Conservation (phyloP, 2,888 invertebrate genomes). For the Cetonia aurata region DNA sequence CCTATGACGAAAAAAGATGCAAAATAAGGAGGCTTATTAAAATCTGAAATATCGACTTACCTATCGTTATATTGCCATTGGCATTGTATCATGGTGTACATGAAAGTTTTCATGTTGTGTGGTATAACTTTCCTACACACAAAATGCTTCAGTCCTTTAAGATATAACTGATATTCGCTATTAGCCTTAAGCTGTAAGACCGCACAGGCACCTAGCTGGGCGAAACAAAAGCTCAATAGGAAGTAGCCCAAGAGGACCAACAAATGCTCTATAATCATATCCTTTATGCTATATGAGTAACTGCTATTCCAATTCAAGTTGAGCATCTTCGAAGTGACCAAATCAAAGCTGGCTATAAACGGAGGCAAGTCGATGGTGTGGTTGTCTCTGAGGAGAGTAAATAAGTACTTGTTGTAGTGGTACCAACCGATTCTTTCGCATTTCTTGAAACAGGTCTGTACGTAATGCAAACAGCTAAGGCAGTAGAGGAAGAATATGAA, state of each 20-base stretch:
- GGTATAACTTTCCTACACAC: constrained; percentile 69
- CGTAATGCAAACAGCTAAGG: constrained; percentile 44
- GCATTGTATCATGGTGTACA: constrained; percentile 68
- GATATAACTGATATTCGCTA: constrained; percentile 65
- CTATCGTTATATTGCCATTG: constrained; percentile 70
- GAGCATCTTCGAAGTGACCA: constrained; percentile 25
- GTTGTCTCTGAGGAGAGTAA: not conserved
- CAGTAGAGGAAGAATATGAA: constrained; percentile 42
- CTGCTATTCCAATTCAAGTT: constrained; percentile 28
- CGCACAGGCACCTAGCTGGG: constrained; percentile 46
- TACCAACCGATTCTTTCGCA: constrained; percentile 48
- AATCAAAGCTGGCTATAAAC: constrained; percentile 33
- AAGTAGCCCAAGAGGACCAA: constrained; percentile 45
- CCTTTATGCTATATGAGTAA: constrained; percentile 32
- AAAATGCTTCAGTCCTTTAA: constrained; percentile 68
- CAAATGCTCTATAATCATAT: constrained; percentile 35
- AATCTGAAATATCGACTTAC: constrained; percentile 51
- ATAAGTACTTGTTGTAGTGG: constrained; percentile 33
- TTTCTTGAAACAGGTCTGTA: constrained; percentile 43
- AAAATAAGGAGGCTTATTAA: not conserved
- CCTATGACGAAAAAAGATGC: not conserved
- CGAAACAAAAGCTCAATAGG: constrained; percentile 46
- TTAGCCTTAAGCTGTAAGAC: constrained; percentile 40
- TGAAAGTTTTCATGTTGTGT: constrained; percentile 65
- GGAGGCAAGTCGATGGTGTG: not conserved